Evolutionary conservation across 1,140 invertebrate species (phyloP), one percentile per base, ranked within the genome.

Genomic region (Microplitis mediator): DNA sequence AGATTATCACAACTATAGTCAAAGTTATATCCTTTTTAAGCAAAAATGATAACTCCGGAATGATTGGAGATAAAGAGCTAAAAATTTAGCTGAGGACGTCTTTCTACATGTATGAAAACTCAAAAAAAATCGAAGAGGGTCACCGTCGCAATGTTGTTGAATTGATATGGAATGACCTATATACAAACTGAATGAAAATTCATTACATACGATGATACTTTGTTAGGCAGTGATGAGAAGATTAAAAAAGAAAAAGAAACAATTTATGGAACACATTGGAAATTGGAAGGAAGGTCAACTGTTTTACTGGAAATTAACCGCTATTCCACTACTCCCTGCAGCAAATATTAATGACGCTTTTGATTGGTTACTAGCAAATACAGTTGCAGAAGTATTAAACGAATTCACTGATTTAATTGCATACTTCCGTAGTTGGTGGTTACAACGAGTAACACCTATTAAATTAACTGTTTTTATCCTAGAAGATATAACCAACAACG

Each of bases 261-360:
- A 45, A 45, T 45, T 45, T 11, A 45, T 71, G 39, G 32, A 8
- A 13, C 34, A 16, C 8, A 5, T 71, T 5, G 35, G 50, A 23
- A 11, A 39, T n/a, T 65, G 35, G 45, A 34, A 56, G 14, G 3
- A 64, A 35, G 54, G 13, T 23, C 52, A 71, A 71, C 34, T 71
- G 3, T 71, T 71, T 58, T 71, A 61, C 36, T 4, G 70, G 6
- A 71, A 71, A 56, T 50, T 71, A 2, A 23, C 39, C 31, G 70
- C 50, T 1, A 61, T 64, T 13, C 32, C 70, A 36, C 52, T 71
- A 4, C 23, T 71, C 2, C 70, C 70, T 32, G 45, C 45, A 9
- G 70, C 23, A 11, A 1, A 60, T 31, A 34, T 60, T 5, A 4
- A 8, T 32, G 8, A 5, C 2, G 58, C 58, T 32, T 60, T 60